phyloP scores from a whole-genome alignment of 2,888 invertebrate genomes.

The Caradrina clavipalpis region DNA sequence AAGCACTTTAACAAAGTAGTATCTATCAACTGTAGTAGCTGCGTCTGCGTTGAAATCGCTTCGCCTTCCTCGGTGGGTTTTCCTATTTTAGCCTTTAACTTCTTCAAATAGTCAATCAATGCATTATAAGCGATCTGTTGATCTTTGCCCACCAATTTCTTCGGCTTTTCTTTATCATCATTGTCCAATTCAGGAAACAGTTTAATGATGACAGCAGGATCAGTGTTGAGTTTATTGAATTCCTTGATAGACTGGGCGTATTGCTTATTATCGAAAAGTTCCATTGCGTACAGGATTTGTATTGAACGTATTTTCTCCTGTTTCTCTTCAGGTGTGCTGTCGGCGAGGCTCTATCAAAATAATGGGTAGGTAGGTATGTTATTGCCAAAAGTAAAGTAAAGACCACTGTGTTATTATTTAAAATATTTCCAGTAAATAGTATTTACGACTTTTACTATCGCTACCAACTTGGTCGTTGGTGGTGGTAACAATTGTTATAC shows the following conservation, averaged over 20 bases:
- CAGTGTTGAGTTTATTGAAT: conserved; percentile 96
- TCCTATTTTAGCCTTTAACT: conserved; percentile 92
- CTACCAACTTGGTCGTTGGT: not conserved
- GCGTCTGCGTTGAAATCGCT: conserved; percentile 62
- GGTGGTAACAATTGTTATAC: too few species aligned
- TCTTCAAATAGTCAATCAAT: conserved; percentile 96
- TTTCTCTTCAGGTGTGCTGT: conserved; percentile 95
- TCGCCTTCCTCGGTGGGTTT: conserved; percentile 67
- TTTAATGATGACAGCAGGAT: conserved; percentile 98
- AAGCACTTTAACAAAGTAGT: conserved; percentile 99
- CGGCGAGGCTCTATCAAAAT: conserved; percentile 94
- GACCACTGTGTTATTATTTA: not conserved
- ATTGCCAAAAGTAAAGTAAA: not conserved
- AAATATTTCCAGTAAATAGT: not conserved
- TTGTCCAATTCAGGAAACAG: conserved; percentile 96
- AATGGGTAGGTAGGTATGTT: not conserved
- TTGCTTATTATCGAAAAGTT: conserved; percentile 96
- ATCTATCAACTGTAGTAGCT: conserved; percentile 96
- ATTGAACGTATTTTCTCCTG: conserved; percentile 95
- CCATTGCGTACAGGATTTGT: conserved; percentile 96
- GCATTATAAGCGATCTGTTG: conserved; percentile 96
- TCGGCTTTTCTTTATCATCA: conserved; percentile 67
- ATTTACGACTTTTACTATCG: not conserved
- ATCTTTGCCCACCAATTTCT: conserved; percentile 94
- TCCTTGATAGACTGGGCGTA: conserved; percentile 97